Evolutionary conservation across 1,140 invertebrate genomes (phyloP), one percentile per base, ranked within the genome.

Genomic region (Lepidurus couesii): DNA sequence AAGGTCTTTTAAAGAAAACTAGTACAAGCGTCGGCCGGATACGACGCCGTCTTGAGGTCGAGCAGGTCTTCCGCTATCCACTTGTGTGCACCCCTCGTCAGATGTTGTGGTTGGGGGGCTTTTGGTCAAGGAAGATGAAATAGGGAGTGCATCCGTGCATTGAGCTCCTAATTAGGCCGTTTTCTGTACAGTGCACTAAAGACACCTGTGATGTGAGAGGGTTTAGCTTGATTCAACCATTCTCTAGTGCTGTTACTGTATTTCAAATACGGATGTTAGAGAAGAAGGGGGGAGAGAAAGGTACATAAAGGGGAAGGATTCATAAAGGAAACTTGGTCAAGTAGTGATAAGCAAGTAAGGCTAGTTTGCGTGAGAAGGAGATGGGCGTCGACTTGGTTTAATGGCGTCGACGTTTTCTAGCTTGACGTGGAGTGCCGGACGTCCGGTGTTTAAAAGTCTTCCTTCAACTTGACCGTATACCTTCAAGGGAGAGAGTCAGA

Each of bases 311-410:
- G 53, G 53, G 53, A 65, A 65, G 53, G 53, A 65, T 65, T 65
- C 16, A 5, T n/a, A 11, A 65, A 21, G 53, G 53, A 65, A 65
- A 65, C 4, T 65, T 65, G 53, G 53, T 65, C 53, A 65, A 65
- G 53, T 65, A 21, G 53, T 65, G 53, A 16, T 65, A 65, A 65
- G 53, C 53, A 65, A 21, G 53, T 65, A 65, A 65, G 53, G 53
- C 21, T 47, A 47, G 45, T 11, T 47, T 65, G 53, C 53, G 53
- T 65, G 53, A 65, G 53, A 65, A 65, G 53, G 53, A 65, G 53
- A 65, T 65, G 53, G 53, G 53, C 53, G 53, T 65, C 53, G 53
- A 65, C 53, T 65, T 65, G 53, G 9, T 65, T 65, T 65, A 65
- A 65, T 65, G 53, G 53, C 53, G 53, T 65, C 53, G 53, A 65